These are phyloP conservation scores for Sarcophilus harrisii DNA, from an alignment of 2,797 vertebrate genomes.

Conservation along the genomic window DNA sequence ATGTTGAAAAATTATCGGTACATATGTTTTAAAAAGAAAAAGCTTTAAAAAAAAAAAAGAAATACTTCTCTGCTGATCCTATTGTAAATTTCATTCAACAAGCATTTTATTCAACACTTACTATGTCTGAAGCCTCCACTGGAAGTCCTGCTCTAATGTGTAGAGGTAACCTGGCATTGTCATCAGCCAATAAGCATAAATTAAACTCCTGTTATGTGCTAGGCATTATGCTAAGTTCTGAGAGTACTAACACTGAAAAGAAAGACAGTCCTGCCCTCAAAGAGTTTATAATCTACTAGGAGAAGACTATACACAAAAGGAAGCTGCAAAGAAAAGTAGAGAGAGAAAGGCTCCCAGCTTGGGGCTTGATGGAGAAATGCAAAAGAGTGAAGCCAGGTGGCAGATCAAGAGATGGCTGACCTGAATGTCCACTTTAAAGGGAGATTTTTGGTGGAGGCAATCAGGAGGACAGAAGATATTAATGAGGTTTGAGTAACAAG, in stretches of 20 bases:
- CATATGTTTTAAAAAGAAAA: too few relatives aligned
- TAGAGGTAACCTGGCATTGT: background rate
- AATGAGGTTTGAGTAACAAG: background rate
- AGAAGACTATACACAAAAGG: background rate
- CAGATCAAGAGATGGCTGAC: background rate
- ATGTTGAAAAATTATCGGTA: too few relatives aligned
- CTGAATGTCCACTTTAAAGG: background rate
- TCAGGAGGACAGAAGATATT: background rate
- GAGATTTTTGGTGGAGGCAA: background rate
- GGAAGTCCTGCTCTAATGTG: background rate
- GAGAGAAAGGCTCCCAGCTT: background rate
- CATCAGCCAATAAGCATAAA: background rate
- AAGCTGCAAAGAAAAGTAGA: background rate
- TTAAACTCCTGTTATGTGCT: background rate
- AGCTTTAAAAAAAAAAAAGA: background rate
- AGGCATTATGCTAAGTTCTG: background rate
- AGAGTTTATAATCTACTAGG: background rate
- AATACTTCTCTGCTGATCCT: constrained; percentile 2
- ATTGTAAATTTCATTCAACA: background rate
- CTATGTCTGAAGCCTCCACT: background rate
- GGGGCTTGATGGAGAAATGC: background rate
- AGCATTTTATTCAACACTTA: background rate
- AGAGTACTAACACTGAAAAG: background rate
- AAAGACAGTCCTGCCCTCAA: background rate
- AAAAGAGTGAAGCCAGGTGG: background rate